Percentiles rank a stretch among this genome's conserved stretches.
Evolutionary conservation across 1,140 invertebrate genomes (phyloP).

Genomic region (Lordiphosa stackelbergi): DNA sequence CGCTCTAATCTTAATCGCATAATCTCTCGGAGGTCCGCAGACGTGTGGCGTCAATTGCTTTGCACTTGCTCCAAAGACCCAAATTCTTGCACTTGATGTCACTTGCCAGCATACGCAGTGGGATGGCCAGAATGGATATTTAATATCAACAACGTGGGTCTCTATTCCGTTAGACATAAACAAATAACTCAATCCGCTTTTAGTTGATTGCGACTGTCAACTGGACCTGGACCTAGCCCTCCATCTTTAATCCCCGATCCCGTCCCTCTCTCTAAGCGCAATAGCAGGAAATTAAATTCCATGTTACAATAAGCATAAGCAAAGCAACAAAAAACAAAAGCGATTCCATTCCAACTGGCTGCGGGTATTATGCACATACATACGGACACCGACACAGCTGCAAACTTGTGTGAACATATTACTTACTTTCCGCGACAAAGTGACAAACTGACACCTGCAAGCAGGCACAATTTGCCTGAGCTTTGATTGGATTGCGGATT

Average conservation of each 20-base stretch:
- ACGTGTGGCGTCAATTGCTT: constrained; percentile 64
- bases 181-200: constrained; percentile 30
- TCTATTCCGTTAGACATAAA: constrained; percentile 14
- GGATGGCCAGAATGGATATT: too few species aligned
- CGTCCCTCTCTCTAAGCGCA: constrained; percentile 15
- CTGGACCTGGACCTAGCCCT: background rate
- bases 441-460: constrained; percentile 14
- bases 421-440: background rate
- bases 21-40: constrained; percentile 43
- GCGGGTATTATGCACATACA: background rate
- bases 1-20: constrained; percentile 49
- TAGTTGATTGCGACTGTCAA: background rate
- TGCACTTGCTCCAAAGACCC: constrained; percentile 75
- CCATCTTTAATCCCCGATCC: constrained; percentile 7
- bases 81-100: constrained; percentile 41
- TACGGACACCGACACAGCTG: constrained; percentile 1
- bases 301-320: constrained; percentile 34
- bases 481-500: constrained; percentile 2
- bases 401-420: constrained; percentile 1
- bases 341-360: background rate
- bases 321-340: constrained; percentile 1
- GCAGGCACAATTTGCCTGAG: constrained; percentile 9
- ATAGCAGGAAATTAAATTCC: constrained; percentile 61
- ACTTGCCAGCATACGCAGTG: background rate
- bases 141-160: too few species aligned